Evolutionary conservation across 1,140 invertebrate species (phyloP).

Genomic region (Nasonia vitripennis): DNA sequence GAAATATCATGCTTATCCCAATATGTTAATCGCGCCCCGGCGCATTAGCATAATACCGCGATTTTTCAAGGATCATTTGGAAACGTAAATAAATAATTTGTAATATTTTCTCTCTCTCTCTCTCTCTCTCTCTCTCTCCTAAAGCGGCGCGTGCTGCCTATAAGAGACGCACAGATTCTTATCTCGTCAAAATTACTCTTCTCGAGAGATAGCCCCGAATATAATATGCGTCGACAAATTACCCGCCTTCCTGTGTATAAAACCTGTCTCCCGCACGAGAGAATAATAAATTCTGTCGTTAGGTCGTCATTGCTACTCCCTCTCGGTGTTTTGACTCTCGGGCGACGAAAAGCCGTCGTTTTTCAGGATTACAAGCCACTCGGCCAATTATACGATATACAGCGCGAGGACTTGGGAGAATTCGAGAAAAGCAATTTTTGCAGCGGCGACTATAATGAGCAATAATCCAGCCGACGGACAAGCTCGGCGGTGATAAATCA

Average conservation of each 20-base stretch:
- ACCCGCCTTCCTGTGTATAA: neutral
- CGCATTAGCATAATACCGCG: conserved; percentile 75
- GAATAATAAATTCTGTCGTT: conserved; percentile 34
- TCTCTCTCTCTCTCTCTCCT: neutral
- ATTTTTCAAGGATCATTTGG: conserved; percentile 75
- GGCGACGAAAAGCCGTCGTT: neutral
- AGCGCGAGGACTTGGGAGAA: neutral
- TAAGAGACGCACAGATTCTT: conserved; percentile 30
- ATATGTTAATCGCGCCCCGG: conserved; percentile 71
- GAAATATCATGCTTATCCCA: conserved; percentile 72
- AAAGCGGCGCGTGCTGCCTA: conserved; percentile 21
- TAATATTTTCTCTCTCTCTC: conserved; percentile 62
- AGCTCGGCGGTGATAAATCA: conserved; percentile 17
- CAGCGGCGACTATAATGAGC: conserved; percentile 29
- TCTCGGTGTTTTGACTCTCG: too few relatives aligned
- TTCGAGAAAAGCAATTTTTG: conserved; percentile 5
- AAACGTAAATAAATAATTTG: conserved; percentile 77
- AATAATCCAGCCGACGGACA: conserved; percentile 11
- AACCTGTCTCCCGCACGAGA: conserved; percentile 11
- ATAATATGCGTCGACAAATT: conserved; percentile 33
- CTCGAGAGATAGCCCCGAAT: neutral
- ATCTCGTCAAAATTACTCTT: conserved; percentile 53
- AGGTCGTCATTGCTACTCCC: neutral
- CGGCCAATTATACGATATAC: neutral
- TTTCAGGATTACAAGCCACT: too few relatives aligned